These are phyloP conservation scores for Patella vulgata DNA, from an alignment of 1,140 invertebrate genomes.

Conservation along the genomic window DNA sequence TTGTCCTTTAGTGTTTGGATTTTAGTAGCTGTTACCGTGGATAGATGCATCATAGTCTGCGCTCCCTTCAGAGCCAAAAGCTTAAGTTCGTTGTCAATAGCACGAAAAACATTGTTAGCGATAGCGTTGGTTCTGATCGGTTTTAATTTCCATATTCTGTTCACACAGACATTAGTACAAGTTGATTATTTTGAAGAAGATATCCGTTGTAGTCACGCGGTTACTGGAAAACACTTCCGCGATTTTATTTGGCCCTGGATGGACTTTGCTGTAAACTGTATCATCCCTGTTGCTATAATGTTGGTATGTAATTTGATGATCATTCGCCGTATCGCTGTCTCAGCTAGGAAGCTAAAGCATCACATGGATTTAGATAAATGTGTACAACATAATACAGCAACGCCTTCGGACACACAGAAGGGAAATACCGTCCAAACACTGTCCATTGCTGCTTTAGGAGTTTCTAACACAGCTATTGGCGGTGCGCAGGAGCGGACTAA, in stretches of 20 bases:
- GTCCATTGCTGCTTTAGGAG: too few relatives aligned
- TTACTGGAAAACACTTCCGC: slow-evolving; percentile 19
- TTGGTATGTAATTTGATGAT: slow-evolving; percentile 49
- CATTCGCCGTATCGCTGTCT: slow-evolving; percentile 35
- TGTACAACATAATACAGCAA: too few relatives aligned
- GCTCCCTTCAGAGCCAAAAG: slow-evolving; percentile 39
- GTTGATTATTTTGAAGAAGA: slow-evolving; percentile 5
- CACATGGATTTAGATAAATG: slow-evolving; percentile 11
- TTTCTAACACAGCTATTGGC: too few relatives aligned
- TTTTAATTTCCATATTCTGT: slow-evolving; percentile 53
- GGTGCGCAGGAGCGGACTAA: too few relatives aligned
- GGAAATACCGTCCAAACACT: too few relatives aligned
- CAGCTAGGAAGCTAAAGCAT: slow-evolving; percentile 18
- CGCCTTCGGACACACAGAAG: too few relatives aligned
- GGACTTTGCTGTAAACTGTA: slow-evolving; percentile 52
- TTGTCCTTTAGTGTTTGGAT: slow-evolving; percentile 49
- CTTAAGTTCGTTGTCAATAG: slow-evolving; percentile 35
- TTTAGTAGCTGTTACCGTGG: slow-evolving; percentile 46
- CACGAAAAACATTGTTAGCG: slow-evolving; percentile 18
- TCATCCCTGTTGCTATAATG: slow-evolving; percentile 58
- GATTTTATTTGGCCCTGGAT: slow-evolving; percentile 57
- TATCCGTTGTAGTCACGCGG: slow-evolving; percentile 2
- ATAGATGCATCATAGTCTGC: slow-evolving; percentile 46
- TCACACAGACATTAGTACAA: slow-evolving; percentile 34
- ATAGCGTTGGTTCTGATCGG: slow-evolving; percentile 22